Base-by-base conservation (phyloP, 1,140 invertebrate species). In the Cylas formicarius region DNA sequence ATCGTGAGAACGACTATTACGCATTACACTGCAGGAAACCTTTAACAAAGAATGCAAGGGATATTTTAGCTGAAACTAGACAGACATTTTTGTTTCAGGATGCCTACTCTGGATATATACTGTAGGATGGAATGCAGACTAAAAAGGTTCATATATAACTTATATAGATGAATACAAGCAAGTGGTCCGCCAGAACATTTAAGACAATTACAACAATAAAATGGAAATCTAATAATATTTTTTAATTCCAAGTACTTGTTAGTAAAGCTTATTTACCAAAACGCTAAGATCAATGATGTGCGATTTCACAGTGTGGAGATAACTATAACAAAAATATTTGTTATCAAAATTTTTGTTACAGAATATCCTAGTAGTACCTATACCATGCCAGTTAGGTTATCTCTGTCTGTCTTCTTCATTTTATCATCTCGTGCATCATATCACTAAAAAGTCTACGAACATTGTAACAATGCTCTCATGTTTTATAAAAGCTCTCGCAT, bases 41-140 rank as follows among this genome's bases (percentile, higher is more conserved):
- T 10, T 18, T 20, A 18, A 35, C n/a, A 9, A 9, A 26, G 24
- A 26, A 8, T 9, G 8, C 8, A 8, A 8, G n/a, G 8, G 8
- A n/a, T 8, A 26, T 8, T 9, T n/a, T 26, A 26, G n/a, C 24
- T 9, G 8, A 8, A 9, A 26, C n/a, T 9, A 14, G 2, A 36
- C 8, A 2, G 20, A 14, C 5, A 21, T 24, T 31, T 46, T 24
- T 37, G 19, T 51, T 53, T 33, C 46, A 53, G 51, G 38, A 45
- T 18, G 46, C 28, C 14, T 53, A 53, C 24, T 28, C 31, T 46
- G 51, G 47, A 13, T 53, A 53, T 28, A 27, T 53, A 34, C 34
- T 46, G 28, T 53, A 49, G 44, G 29, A 6, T 23, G 2, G 33
- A 11, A 35, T 19, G 9, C n/a, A 28, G 13, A 20, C 22, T 28